phyloP scores from a whole-genome alignment of 2,888 invertebrate species.

The Phrixothrix hirtus region DNA sequence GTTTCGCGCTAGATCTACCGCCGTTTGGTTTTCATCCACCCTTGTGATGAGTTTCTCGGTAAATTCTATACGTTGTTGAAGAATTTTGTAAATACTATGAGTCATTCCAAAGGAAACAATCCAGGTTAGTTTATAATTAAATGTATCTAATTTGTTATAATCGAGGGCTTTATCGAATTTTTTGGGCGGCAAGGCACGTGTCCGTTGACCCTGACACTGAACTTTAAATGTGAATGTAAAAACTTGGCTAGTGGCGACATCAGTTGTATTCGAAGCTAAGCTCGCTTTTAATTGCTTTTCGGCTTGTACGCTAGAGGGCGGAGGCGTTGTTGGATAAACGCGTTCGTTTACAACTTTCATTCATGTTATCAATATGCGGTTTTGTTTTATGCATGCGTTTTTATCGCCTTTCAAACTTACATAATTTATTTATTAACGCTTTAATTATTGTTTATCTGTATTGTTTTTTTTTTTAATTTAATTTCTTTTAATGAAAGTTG shows the following conservation, averaged over 20 bases:
- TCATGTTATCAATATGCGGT: no score
- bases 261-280: slow-evolving; percentile 2
- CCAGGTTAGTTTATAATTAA: no score
- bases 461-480: no score
- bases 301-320: slow-evolving; percentile 9
- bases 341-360: neutral
- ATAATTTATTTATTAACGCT: no score
- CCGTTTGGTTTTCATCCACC: slow-evolving; percentile 14
- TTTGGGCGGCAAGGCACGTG: slow-evolving; percentile 18
- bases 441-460: no score
- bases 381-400: no score
- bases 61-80: neutral
- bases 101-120: no score
- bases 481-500: no score
- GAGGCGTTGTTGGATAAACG: neutral
- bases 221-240: slow-evolving; percentile 6
- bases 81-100: no score
- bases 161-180: no score
- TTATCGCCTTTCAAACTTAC: no score
- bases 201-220: slow-evolving; percentile 26
- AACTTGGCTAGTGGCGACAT: slow-evolving; percentile 16
- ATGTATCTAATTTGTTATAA: no score
- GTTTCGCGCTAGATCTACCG: slow-evolving; percentile 21
- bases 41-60: neutral
- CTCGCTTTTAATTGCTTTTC: neutral